These are phyloP conservation scores for Troglohyphantes excavatus DNA, from an alignment of 2,888 invertebrate species.

Conservation along the genomic window DNA sequence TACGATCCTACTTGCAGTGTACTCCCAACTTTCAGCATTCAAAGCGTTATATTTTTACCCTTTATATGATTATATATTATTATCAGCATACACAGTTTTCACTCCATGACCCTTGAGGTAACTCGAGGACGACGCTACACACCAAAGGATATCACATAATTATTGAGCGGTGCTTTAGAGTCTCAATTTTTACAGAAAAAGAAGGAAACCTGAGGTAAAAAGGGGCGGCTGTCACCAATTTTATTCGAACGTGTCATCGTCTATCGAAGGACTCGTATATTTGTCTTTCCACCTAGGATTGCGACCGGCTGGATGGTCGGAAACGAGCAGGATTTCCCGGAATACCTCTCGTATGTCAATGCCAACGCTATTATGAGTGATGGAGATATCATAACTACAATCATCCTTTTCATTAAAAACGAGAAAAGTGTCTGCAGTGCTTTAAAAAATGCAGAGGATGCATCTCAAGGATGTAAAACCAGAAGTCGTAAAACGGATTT, in stretches of 20 bases:
- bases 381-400: constrained; percentile 43
- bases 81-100: background rate
- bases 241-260: constrained; percentile 14
- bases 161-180: constrained; percentile 20
- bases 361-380: constrained; percentile 52
- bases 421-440: background rate
- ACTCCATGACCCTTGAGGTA: background rate
- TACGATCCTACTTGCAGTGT: no score
- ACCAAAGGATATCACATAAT: constrained; percentile 6
- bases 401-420: constrained; percentile 32
- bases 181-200: constrained; percentile 17
- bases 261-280: constrained; percentile 29
- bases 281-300: background rate
- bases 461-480: background rate
- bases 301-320: background rate
- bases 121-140: background rate
- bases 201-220: constrained; percentile 3
- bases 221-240: constrained; percentile 48
- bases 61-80: no score
- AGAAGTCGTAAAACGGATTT: background rate
- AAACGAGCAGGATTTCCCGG: background rate
- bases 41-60: no score
- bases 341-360: constrained; percentile 38
- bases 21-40: no score
- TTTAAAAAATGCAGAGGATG: background rate